These are phyloP conservation scores for Pseudonaja textilis DNA, from an alignment of 2,113 vertebrate species.

Conservation along the genomic window DNA sequence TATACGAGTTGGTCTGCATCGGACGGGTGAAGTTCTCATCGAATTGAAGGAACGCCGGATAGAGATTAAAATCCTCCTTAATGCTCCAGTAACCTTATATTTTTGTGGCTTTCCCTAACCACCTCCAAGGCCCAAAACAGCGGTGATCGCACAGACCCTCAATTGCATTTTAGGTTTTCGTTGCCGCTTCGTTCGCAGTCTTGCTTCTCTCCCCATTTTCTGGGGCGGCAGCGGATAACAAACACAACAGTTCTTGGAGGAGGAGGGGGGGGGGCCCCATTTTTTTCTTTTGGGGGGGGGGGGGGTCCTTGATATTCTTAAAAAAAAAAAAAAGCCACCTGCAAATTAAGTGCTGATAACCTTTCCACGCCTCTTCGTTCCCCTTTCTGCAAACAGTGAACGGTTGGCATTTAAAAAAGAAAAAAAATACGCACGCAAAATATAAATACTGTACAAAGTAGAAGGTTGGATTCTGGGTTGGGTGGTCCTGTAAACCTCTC, in stretches of 20 bases:
- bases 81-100: too few species aligned
- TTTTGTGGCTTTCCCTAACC: neutral
- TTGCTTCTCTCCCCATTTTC: neutral
- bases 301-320: neutral
- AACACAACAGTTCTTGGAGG: neutral
- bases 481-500: neutral
- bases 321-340: slow-evolving; percentile 49
- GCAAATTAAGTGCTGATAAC: slow-evolving; percentile 83
- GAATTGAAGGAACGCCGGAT: neutral
- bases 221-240: too few species aligned
- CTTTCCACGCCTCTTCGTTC: too few species aligned
- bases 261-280: neutral
- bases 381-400: neutral
- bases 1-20: too few species aligned
- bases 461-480: neutral
- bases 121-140: neutral
- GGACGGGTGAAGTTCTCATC: neutral
- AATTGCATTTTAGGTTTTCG: neutral
- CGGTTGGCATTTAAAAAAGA: slow-evolving; percentile 39
- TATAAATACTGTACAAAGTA: slow-evolving; percentile 86
- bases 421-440: slow-evolving; percentile 33
- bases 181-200: neutral
- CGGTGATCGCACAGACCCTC: rapidly evolving
- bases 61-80: neutral
- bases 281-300: neutral